Evolutionary conservation across 2,797 vertebrate genomes (phyloP).

Genomic region (Lindbergichthys nudifrons): DNA sequence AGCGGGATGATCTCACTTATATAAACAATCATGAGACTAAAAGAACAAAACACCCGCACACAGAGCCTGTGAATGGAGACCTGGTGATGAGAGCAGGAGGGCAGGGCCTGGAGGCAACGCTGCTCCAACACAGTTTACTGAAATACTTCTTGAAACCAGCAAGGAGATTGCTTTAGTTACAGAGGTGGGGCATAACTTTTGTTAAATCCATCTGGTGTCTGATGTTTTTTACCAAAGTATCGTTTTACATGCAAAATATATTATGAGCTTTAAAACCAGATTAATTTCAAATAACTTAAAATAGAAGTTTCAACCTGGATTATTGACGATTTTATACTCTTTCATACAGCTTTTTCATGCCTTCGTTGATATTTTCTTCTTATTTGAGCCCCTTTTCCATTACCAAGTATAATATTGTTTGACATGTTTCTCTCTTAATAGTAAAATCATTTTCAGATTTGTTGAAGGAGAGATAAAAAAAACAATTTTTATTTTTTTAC

Average conservation of each 20-base stretch:
- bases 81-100: slow-evolving; percentile 1
- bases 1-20: not conserved
- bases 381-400: not conserved
- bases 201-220: not conserved
- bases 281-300: not conserved
- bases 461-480: not conserved
- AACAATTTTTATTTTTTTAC: not conserved
- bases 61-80: not conserved
- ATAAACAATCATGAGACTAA: slow-evolving; percentile 15
- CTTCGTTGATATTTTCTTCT: not conserved
- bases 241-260: not conserved
- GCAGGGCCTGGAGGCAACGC: slow-evolving; percentile 14
- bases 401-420: not conserved
- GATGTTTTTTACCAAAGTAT: not conserved
- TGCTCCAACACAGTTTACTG: not conserved
- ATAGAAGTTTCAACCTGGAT: not conserved
- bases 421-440: not conserved
- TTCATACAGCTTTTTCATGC: too few species aligned
- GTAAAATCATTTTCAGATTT: not conserved
- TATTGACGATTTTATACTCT: not conserved
- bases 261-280: not conserved
- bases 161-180: not conserved
- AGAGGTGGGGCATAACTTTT: not conserved
- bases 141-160: not conserved
- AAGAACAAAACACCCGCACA: not conserved